Percentiles rank a stretch among this genome's conserved stretches.
Conservation (phyloP, 2,113 vertebrate genomes). For the Gnathonemus longibarbis region DNA sequence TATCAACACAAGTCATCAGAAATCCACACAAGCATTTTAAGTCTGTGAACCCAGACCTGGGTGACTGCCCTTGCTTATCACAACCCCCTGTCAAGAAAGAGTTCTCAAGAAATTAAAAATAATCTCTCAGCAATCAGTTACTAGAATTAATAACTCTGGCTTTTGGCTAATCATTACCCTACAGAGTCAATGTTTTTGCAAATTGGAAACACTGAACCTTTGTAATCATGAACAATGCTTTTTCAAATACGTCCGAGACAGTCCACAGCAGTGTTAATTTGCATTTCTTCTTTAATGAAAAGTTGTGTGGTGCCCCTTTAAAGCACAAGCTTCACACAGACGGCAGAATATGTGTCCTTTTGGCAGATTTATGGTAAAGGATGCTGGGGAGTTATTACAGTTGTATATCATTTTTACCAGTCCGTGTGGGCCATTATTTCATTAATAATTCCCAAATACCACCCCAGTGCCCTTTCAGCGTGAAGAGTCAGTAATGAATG, state of each 20-base stretch:
- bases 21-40: conserved; percentile 10
- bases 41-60: conserved; percentile 30
- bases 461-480: conserved; percentile 20
- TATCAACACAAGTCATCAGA: conserved; percentile 27
- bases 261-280: neutral
- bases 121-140: conserved; percentile 53
- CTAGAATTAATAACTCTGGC: conserved; percentile 34
- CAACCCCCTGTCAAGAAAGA: conserved; percentile 28
- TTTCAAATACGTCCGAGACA: neutral
- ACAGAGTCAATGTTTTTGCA: conserved; percentile 11
- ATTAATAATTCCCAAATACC: conserved; percentile 39
- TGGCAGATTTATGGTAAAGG: conserved; percentile 2
- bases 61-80: conserved; percentile 35
- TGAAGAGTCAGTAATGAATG: conserved; percentile 36
- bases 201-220: neutral
- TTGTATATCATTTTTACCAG: conserved; percentile 27
- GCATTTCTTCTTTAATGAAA: neutral
- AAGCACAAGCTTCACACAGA: neutral
- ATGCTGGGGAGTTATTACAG: conserved; percentile 20
- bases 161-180: conserved; percentile 44
- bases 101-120: conserved; percentile 26
- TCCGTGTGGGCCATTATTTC: conserved; percentile 28
- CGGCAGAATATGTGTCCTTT: neutral
- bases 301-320: neutral
- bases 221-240: neutral